Evolutionary conservation across 2,113 vertebrate species (phyloP).

Genomic region (Cyanistes caeruleus): DNA sequence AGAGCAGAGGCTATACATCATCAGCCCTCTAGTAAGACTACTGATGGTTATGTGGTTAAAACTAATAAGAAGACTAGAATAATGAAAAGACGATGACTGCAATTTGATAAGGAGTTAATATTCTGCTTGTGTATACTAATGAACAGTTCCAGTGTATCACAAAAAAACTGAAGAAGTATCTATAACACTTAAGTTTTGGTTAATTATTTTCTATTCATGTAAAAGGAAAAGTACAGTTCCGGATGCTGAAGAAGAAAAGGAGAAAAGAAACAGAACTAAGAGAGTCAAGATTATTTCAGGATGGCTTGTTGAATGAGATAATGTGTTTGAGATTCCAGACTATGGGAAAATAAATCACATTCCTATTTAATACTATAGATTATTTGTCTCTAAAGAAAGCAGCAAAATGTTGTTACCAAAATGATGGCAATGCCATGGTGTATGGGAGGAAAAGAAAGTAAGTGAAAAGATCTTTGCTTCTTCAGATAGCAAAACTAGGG

Average conservation of each 20-base stretch:
- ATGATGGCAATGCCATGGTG: not conserved
- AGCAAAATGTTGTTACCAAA: not conserved
- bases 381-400: not conserved
- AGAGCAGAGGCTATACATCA: not conserved
- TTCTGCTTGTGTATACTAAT: not conserved
- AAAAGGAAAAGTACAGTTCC: not conserved
- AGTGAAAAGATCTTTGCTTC: not conserved
- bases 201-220: not conserved
- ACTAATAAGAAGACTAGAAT: not conserved
- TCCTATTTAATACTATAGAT: not conserved
- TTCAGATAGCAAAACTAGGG: not conserved
- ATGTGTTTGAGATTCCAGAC: not conserved
- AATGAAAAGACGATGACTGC: not conserved
- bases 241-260: not conserved
- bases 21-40: not conserved
- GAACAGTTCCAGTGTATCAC: not conserved
- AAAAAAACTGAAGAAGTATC: not conserved
- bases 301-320: not conserved
- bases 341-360: not conserved
- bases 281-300: not conserved
- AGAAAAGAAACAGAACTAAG: not conserved
- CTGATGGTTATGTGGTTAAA: not conserved
- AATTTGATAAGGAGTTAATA: not conserved
- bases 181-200: not conserved
- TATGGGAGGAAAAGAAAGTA: not conserved